Evolutionary conservation across 2,888 invertebrate species (phyloP), one percentile per base, ranked within the genome.

Genomic region (Thecocarcelia acutangulata): DNA sequence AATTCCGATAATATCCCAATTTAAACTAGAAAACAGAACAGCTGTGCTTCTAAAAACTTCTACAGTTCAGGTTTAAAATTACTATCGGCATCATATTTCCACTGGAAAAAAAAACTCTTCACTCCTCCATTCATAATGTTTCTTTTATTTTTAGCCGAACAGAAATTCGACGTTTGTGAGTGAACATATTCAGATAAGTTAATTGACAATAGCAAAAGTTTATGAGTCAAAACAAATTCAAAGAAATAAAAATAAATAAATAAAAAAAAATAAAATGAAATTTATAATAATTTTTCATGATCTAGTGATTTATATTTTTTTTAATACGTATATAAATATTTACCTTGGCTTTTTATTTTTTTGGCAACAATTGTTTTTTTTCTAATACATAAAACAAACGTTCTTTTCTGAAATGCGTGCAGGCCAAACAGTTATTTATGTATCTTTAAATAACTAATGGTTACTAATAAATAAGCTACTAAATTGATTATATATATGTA

Each of bases 161-260:
- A 4, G 9, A 46, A 28, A 48, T 58, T 75, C 58, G 15, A 19
- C 33, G n/a, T 59, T 58, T 68, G 21, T 12, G 13, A 24, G 21
- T 12, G 13, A 24, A 33, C 2, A 13, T 58, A 52, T 68, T 54
- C 73, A n/a, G 19, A 17, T 15, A 33, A 72, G 15, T 61, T 72
- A 76, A 80, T 76, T 80, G 80, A 72, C 80, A 80, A 44, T 56
- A 61, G 75, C 80, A 80, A 56, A 80, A 66, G 80, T 68, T 76
- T 72, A 52, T 66, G 44, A 68, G 59, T 61, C 48, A 42, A 63
- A 68, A 44, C 24, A 44, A 24, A 21, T 44, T 40, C 24, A 40
- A 21, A 21, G 21, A 19, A n/a, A n/a, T n/a, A n/a, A n/a, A n/a
- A n/a, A n/a, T n/a, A n/a, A n/a, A n/a, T n/a, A n/a, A n/a, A n/a